Conservation (phyloP, 2,113 vertebrate species). For the Psittacula cyanocephala region DNA sequence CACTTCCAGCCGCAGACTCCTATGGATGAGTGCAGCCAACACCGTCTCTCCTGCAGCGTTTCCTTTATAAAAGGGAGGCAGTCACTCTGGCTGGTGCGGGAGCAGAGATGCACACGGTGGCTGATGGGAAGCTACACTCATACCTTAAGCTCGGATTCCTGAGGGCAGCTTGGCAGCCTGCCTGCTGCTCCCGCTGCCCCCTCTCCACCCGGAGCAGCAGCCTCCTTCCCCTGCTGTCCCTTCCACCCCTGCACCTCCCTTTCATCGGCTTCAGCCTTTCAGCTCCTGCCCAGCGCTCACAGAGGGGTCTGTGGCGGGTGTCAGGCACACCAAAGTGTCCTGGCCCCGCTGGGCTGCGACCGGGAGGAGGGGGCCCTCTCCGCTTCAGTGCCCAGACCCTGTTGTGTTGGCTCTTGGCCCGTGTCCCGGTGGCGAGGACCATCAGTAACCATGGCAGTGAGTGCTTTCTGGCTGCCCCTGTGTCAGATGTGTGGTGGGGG, state of each 20-base stretch:
- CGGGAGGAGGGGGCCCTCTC: background rate
- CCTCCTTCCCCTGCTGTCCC: background rate
- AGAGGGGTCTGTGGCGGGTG: background rate
- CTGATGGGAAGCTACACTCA: background rate
- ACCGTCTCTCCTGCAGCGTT: background rate
- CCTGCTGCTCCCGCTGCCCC: background rate
- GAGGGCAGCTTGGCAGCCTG: background rate
- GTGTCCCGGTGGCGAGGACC: background rate
- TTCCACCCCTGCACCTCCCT: background rate
- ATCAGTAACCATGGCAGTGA: background rate
- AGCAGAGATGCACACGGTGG: background rate
- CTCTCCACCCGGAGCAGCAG: background rate
- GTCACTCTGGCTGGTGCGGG: background rate
- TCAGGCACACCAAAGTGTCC: background rate
- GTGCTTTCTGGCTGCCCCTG: background rate
- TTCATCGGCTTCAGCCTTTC: background rate
- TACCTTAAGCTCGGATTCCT: background rate
- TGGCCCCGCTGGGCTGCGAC: background rate
- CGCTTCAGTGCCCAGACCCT: background rate
- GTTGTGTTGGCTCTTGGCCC: rapidly evolving
- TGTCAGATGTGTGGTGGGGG: background rate
- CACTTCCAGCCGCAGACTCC: background rate
- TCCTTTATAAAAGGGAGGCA: background rate
- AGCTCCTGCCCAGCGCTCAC: background rate
- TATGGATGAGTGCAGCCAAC: background rate